Evolutionary conservation across 2,797 vertebrate species (phyloP).

Genomic region (Craterocephalus amniculus): DNA sequence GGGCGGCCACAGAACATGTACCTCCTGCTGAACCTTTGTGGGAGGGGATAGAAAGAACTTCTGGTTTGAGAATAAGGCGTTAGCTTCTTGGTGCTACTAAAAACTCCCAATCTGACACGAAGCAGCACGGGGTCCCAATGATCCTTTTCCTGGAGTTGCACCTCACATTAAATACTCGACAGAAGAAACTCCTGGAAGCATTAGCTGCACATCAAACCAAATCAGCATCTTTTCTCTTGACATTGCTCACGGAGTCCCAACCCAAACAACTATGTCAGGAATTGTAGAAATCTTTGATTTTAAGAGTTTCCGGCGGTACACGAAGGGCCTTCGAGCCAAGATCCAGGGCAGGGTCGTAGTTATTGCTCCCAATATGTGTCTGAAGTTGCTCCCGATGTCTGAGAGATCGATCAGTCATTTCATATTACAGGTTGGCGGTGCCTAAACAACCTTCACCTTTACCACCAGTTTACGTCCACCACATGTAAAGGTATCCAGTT

Average conservation of each 20-base stretch:
- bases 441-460: conserved; percentile 4
- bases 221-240: neutral
- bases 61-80: conserved; percentile 8
- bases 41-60: conserved; percentile 26
- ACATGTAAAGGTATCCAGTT: too few relatives aligned
- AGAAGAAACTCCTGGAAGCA: conserved; percentile 13
- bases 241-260: too few relatives aligned
- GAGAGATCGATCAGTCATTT: conserved; percentile 1
- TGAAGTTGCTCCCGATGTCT: neutral
- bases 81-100: conserved; percentile 23
- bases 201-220: conserved; percentile 12
- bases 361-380: conserved; percentile 23
- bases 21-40: conserved; percentile 46
- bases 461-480: conserved; percentile 12
- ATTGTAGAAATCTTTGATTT: too few relatives aligned
- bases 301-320: too few relatives aligned
- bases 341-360: too few relatives aligned
- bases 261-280: too few relatives aligned
- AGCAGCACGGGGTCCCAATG: neutral
- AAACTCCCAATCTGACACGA: neutral
- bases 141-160: conserved; percentile 15
- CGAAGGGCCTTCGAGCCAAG: too few relatives aligned
- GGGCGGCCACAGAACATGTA: conserved; percentile 47
- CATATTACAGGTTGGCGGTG: neutral
- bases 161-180: conserved; percentile 8